Evolutionary conservation across 2,888 invertebrate genomes (phyloP).

Genomic region (Cataglyphis livida): DNA sequence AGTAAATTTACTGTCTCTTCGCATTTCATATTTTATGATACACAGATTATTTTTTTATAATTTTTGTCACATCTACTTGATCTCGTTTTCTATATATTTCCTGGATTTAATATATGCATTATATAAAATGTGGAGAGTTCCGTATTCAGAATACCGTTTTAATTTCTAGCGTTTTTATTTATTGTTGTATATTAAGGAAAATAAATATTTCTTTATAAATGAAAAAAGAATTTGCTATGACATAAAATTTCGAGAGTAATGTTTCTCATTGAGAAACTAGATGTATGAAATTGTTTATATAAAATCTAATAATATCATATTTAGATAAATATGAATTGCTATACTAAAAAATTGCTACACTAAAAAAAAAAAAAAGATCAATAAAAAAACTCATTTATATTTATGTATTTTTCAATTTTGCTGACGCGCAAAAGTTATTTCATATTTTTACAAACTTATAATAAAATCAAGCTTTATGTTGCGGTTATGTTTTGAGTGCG

Average conservation of each 20-base stretch:
- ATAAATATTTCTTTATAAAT: not conserved
- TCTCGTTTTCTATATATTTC: slow-evolving; percentile 37
- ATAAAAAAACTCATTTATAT: not conserved
- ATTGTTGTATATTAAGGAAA: not conserved
- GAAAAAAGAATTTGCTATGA: slow-evolving; percentile 1
- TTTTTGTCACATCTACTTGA: slow-evolving; percentile 30
- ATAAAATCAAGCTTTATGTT: not conserved
- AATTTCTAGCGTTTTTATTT: not conserved
- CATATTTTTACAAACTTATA: not conserved
- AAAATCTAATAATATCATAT: not conserved
- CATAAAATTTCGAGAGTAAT: not conserved
- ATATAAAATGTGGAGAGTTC: slow-evolving; percentile 16
- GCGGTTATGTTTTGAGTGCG: slow-evolving; percentile 29
- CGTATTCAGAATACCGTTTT: slow-evolving; percentile 26
- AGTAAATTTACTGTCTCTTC: slow-evolving; percentile 25
- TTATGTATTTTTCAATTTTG: not conserved
- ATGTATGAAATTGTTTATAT: slow-evolving; percentile 1
- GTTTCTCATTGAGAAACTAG: not conserved
- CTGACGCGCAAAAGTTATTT: not conserved
- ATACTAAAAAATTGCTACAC: not conserved
- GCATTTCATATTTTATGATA: slow-evolving; percentile 24
- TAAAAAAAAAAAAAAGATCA: not conserved
- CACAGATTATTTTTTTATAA: slow-evolving; percentile 29
- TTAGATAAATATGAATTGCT: not conserved
- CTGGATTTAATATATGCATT: slow-evolving; percentile 25